Base-by-base conservation (phyloP, 2,113 vertebrate species). In the Toxostoma redivivum region DNA sequence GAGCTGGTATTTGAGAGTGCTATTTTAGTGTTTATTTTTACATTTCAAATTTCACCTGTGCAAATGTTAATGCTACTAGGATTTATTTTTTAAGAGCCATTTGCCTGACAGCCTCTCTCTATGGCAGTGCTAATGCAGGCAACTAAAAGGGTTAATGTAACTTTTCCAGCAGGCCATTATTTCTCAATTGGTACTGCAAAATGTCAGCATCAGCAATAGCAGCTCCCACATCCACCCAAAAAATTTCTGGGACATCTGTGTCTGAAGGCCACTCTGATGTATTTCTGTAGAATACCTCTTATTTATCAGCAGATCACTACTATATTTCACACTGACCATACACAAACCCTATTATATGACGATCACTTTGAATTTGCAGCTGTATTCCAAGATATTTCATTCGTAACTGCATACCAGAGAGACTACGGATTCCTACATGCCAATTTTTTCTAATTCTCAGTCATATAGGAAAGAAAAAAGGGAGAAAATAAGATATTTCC, bases 41-140 rank as follows among this genome's bases (percentile, higher is more conserved):
- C 50, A 92, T 92, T 77, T 72, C 12, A n/a, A 67, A 88, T 89
- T 95, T 94, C 42, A 83, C 54, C 62, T 72, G 20, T 64, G 73
- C 33, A 93, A 25, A 94, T 91, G 70, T 86, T 93, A 94, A 88
- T 76, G 85, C 42, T 67, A 78, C 47, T 80, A 92, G 17, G 70
- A 40, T 65, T 65, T 94, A 40, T 81, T 76, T 84, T 81, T 78
- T 57, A 17, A 91, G 93, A 95, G 30, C 30, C 30, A 11, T 88
- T 87, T 85, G 60, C 76, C 45, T 73, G n/a, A 64, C 73, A 56
- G n/a, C 12, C 17, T 71, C 87, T 88, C 45, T 74, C 11, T 81
- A 9, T 66, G 54, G 61, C 30, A 69, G 30, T 62, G 24, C 38
- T 71, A 38, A 48, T 62, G 35, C 33, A 65, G 69, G 9, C 12